These are phyloP conservation scores for Lontra canadensis DNA, from an alignment of 2,113 vertebrate genomes.

Conservation along the genomic window DNA sequence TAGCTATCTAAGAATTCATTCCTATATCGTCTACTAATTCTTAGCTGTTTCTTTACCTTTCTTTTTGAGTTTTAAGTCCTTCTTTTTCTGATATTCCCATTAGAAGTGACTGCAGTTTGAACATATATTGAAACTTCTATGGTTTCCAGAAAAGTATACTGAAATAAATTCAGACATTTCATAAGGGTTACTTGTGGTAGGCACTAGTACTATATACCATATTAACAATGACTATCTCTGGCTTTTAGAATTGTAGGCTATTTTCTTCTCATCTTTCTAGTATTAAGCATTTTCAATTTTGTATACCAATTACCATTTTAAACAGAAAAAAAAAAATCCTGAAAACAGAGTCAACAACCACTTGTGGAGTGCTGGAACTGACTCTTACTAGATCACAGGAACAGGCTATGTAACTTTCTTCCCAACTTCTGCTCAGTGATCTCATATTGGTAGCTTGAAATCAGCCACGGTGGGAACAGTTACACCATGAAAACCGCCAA, in stretches of 20 bases:
- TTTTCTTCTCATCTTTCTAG: background rate
- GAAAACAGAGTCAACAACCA: background rate
- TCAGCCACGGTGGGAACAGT: background rate
- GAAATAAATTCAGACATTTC: conserved; percentile 37
- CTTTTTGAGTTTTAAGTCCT: conserved; percentile 6
- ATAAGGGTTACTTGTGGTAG: background rate
- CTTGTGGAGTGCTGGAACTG: background rate
- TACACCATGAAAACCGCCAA: background rate
- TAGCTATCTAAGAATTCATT: conserved; percentile 27
- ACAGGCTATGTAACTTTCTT: background rate
- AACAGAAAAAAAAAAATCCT: background rate
- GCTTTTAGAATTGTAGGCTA: background rate
- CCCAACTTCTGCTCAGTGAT: background rate
- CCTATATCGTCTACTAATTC: background rate
- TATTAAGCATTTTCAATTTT: conserved; percentile 12
- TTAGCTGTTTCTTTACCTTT: conserved; percentile 38
- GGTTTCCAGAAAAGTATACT: background rate
- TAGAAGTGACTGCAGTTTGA: conserved; percentile 13
- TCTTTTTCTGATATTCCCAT: background rate
- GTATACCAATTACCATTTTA: background rate
- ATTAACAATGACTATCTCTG: background rate
- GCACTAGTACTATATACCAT: background rate
- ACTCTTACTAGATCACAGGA: background rate
- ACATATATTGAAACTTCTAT: background rate
- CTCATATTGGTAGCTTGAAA: background rate